Evolutionary conservation across 2,888 invertebrate species (phyloP), one percentile per base, ranked within the genome.

Genomic region (Xestia xanthographa): DNA sequence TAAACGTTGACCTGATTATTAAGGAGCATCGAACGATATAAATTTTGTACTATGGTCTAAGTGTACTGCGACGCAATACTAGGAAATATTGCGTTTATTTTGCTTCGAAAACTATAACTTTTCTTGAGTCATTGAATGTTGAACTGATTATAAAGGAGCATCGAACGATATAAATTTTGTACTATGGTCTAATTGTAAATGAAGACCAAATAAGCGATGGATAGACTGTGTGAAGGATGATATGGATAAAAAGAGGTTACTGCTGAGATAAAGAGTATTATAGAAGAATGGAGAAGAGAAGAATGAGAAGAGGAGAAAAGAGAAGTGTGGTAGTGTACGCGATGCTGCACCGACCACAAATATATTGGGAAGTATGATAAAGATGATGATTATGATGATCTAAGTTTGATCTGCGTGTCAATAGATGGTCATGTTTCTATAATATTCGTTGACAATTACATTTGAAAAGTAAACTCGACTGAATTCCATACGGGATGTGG

Each of bases 81-180:
- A 41, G 22, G 34, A 12, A 48, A 72, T 66, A 50, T 45, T 22
- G 14, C 26, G 34, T 66, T 67, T 65, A 66, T 79, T 56, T 66
- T 48, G 63, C n/a, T 45, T n/a, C 1, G 8, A 20, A 4, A 60
- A 41, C 66, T 20, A 26, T 17, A 66, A 48, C 2, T 66, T 50
- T 41, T n/a, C 29, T 43, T 26, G 5, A 26, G 34, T 14, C 14
- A 48, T 48, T 45, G 20, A 38, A 58, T 4, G 17, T 22, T 14
- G 20, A 34, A n/a, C 2, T 5, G 20, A 41, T 41, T 66, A 0
- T 22, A 34, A 29, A 26, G 26, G 6, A 29, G 56, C 6, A 29
- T 26, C 56, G 17, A 29, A 29, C 26, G 5, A 58, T 26, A 26
- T 17, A 3, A 45, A 26, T 20, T 26, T 66, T 12, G 20, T 26